Conservation (phyloP, 2,113 vertebrate genomes). For the Heterotis niloticus region DNA sequence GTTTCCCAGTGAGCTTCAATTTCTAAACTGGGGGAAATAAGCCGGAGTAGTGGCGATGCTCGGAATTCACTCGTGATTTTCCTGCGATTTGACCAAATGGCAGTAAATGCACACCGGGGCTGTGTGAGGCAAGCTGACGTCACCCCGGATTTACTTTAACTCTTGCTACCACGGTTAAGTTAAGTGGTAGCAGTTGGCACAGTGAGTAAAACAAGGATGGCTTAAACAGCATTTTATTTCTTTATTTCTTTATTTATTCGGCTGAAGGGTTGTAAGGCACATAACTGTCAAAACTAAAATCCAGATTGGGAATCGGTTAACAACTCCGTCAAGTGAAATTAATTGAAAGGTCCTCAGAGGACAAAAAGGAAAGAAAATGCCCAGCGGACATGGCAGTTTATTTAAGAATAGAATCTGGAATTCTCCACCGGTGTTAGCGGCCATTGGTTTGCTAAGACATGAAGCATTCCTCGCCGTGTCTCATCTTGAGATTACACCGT, state of each 20-base stretch:
- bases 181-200: too few species aligned
- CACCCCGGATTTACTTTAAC: too few species aligned
- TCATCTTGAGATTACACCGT: not conserved
- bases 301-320: not conserved
- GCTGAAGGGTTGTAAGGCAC: not conserved
- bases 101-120: too few species aligned
- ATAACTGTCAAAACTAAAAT: constrained; percentile 7
- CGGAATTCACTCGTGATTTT: too few species aligned
- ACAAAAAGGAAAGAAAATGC: not conserved
- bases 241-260: too few species aligned
- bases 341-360: not conserved
- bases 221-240: not conserved
- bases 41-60: too few species aligned
- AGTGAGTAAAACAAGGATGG: too few species aligned
- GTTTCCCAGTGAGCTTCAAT: too few species aligned
- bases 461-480: not conserved
- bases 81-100: too few species aligned
- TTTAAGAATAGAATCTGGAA: not conserved
- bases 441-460: not conserved
- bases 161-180: too few species aligned
- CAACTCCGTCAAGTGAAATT: not conserved
- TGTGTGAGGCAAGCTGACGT: too few species aligned
- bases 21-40: too few species aligned
- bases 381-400: not conserved
- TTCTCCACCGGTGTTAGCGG: not conserved